Conservation (phyloP, 1,140 invertebrate species). For the Eupristina koningsbergeri region DNA sequence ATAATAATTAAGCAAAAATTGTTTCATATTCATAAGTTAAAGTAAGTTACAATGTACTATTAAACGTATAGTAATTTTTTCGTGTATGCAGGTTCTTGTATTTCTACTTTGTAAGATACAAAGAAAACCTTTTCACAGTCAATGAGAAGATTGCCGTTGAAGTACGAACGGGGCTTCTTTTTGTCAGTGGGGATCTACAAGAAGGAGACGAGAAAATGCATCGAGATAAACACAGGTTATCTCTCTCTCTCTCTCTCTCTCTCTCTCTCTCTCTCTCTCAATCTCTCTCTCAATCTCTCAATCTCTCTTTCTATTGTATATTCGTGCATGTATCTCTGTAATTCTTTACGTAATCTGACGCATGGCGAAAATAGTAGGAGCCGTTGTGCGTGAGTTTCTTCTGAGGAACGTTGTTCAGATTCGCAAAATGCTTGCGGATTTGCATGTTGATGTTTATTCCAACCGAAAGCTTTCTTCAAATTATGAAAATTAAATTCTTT, state of each 20-base stretch:
- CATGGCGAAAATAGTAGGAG: constrained; percentile 37
- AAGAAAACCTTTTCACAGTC: background rate
- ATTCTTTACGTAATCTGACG: constrained; percentile 1
- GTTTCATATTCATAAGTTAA: too few species aligned
- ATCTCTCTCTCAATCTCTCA: background rate
- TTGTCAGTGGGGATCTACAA: constrained; percentile 35
- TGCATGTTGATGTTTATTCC: background rate
- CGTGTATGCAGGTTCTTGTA: background rate
- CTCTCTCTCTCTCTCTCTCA: background rate
- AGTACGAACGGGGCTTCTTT: background rate
- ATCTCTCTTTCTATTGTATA: background rate
- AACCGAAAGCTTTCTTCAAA: background rate
- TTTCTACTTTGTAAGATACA: background rate
- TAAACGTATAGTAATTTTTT: background rate
- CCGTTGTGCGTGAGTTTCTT: background rate
- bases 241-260: background rate
- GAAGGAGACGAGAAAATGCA: constrained; percentile 25
- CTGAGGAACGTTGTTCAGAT: background rate
- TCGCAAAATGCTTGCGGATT: background rate
- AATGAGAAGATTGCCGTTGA: background rate
- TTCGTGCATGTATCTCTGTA: too few species aligned
- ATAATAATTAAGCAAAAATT: too few species aligned
- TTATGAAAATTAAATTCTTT: background rate
- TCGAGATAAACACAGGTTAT: constrained; percentile 37
- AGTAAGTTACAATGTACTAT: background rate